These are phyloP conservation scores for Sphaeramia orbicularis DNA, from an alignment of 2,797 vertebrate species.

Conservation along the genomic window DNA sequence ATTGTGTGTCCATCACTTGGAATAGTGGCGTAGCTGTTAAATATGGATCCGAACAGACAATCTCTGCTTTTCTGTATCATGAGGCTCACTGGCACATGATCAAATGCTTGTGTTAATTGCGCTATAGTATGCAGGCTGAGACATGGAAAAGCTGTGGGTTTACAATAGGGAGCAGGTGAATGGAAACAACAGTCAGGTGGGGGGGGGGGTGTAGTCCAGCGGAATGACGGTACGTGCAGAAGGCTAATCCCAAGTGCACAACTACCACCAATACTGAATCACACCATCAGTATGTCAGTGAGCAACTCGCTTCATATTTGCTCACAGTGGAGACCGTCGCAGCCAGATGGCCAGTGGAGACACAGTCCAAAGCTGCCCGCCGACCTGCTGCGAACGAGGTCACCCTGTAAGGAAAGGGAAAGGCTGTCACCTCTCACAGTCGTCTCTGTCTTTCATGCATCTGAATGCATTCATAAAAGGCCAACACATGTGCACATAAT, in stretches of 20 bases:
- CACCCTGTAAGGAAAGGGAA: slow-evolving; percentile 62
- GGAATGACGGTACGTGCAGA: slow-evolving; percentile 39
- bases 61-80: slow-evolving; percentile 2
- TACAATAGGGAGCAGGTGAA: slow-evolving; percentile 54
- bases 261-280: slow-evolving; percentile 67
- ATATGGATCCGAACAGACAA: background rate
- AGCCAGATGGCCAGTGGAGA: slow-evolving; percentile 76
- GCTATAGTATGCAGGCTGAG: slow-evolving; percentile 1
- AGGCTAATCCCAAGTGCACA: slow-evolving; percentile 73
- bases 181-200: slow-evolving; percentile 48
- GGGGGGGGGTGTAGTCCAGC: slow-evolving; percentile 39
- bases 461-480: slow-evolving; percentile 18
- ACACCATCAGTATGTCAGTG: slow-evolving; percentile 64
- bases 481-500: slow-evolving; percentile 53
- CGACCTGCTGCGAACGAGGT: slow-evolving; percentile 70
- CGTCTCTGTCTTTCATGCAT: slow-evolving; percentile 24
- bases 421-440: slow-evolving; percentile 67
- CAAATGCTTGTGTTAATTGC: slow-evolving; percentile 37
- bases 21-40: slow-evolving; percentile 14
- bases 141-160: slow-evolving; percentile 16
- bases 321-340: slow-evolving; percentile 57
- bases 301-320: slow-evolving; percentile 59
- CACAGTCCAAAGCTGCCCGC: slow-evolving; percentile 56
- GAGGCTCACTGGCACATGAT: slow-evolving; percentile 16
- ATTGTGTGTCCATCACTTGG: slow-evolving; percentile 13